These are phyloP conservation scores for Xestia ashworthii DNA, from an alignment of 2,888 invertebrate species.

Conservation along the genomic window DNA sequence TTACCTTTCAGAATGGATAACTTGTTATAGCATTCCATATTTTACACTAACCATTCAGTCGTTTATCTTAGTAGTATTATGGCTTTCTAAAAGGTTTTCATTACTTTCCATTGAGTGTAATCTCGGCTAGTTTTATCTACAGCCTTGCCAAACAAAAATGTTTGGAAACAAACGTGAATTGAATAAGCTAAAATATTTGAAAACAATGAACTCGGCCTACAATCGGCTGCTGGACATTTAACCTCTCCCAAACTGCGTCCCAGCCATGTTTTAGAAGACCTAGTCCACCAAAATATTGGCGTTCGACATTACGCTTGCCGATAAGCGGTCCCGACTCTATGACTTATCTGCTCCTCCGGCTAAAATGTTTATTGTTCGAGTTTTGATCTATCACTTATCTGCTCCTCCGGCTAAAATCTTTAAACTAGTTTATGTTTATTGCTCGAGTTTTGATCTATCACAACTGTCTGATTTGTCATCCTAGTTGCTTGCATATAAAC, in stretches of 20 bases:
- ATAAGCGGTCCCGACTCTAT: not conserved
- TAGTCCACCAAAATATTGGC: not conserved
- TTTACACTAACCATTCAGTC: not conserved
- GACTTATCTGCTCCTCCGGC: not conserved
- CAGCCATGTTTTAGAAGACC: not conserved
- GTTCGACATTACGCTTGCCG: not conserved
- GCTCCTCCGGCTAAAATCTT: not conserved
- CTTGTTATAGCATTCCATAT: conserved; percentile 3
- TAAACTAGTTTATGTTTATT: not conserved
- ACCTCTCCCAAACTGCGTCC: not conserved
- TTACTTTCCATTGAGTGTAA: not conserved
- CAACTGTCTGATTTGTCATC: not conserved
- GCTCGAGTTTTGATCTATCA: not conserved
- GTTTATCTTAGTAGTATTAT: not conserved
- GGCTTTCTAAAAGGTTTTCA: not conserved
- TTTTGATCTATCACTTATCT: not conserved
- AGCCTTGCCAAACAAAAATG: not conserved
- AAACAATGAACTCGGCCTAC: not conserved
- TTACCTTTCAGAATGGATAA: not conserved
- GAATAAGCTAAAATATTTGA: not conserved
- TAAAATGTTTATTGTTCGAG: not conserved
- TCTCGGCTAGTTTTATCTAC: not conserved
- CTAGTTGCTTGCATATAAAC: not conserved
- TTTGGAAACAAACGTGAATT: not conserved
- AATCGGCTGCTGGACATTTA: not conserved